phyloP scores from a whole-genome alignment of 2,888 invertebrate species.

The Cantharis nigra region DNA sequence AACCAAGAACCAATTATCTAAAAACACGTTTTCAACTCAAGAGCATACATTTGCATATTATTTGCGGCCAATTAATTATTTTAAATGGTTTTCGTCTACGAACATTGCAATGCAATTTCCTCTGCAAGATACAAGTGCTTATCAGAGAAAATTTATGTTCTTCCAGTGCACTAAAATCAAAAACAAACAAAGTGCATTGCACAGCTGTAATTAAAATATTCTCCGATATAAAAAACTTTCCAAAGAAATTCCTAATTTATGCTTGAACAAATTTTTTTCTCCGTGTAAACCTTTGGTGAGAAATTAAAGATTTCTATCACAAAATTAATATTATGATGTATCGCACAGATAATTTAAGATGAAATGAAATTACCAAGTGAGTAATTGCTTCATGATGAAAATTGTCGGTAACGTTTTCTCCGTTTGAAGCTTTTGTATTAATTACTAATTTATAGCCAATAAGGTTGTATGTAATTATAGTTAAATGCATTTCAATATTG shows the following conservation, averaged over 20 bases:
- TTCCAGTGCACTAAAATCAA: not conserved
- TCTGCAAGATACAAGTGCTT: not conserved
- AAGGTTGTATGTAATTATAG: not conserved
- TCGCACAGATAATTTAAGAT: not conserved
- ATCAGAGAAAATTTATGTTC: not conserved
- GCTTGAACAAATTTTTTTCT: not conserved
- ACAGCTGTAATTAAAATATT: no score
- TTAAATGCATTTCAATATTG: not conserved
- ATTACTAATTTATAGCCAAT: not conserved
- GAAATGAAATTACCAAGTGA: not conserved
- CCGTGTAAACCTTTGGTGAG: not conserved
- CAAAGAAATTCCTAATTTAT: not conserved
- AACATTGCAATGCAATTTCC: not conserved
- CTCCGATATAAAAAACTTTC: no score
- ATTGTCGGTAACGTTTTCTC: not conserved
- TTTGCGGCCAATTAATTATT: not conserved
- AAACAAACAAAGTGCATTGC: not conserved
- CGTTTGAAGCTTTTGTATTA: not conserved
- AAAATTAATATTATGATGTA: not conserved
- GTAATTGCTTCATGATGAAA: not conserved
- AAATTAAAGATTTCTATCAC: not conserved
- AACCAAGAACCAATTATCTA: not conserved
- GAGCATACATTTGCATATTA: not conserved
- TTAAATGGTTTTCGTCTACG: not conserved
- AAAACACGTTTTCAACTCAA: not conserved